These are phyloP conservation scores for Bembecia ichneumoniformis DNA, from an alignment of 2,888 invertebrate genomes.

Conservation along the genomic window DNA sequence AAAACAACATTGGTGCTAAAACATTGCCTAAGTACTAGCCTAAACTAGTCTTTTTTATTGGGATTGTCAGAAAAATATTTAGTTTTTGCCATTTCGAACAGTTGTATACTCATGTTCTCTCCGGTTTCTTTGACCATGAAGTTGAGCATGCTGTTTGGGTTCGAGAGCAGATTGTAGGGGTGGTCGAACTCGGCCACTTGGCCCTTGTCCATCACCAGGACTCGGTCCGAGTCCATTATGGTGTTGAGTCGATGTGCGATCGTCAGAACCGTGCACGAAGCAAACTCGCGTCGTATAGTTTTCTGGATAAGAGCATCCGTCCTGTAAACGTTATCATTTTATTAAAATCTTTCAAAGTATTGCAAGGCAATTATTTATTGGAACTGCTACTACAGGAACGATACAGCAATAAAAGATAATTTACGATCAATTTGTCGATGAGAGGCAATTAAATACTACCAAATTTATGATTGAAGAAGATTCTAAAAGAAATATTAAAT, in stretches of 20 bases:
- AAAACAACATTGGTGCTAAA: neutral
- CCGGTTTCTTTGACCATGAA: conserved; percentile 81
- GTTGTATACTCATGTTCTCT: conserved; percentile 41
- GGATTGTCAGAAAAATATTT: conserved; percentile 34
- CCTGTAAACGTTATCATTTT: conserved; percentile 23
- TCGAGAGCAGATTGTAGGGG: conserved; percentile 74
- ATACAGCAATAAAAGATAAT: neutral
- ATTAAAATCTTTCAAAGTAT: neutral
- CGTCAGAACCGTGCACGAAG: conserved; percentile 86
- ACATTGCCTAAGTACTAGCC: neutral
- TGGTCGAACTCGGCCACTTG: conserved; percentile 79
- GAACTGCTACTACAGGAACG: neutral
- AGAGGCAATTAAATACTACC: too few relatives aligned
- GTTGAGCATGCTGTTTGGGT: conserved; percentile 71
- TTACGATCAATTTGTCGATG: too few relatives aligned
- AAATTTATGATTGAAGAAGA: too few relatives aligned
- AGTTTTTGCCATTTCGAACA: conserved; percentile 44
- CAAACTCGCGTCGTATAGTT: conserved; percentile 84
- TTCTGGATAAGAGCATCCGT: conserved; percentile 84
- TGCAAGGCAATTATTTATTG: too few relatives aligned
- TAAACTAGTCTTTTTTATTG: too few relatives aligned
- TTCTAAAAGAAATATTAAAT: too few relatives aligned
- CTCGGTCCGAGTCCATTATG: conserved; percentile 91
- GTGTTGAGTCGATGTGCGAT: conserved; percentile 93
- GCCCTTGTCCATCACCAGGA: conserved; percentile 89